A percentile compares a stretch with the other conserved stretches of the same genome.
These are phyloP conservation scores for Xanthostigma xanthostigma DNA, from an alignment of 2,888 invertebrate genomes.

Conservation along the genomic window DNA sequence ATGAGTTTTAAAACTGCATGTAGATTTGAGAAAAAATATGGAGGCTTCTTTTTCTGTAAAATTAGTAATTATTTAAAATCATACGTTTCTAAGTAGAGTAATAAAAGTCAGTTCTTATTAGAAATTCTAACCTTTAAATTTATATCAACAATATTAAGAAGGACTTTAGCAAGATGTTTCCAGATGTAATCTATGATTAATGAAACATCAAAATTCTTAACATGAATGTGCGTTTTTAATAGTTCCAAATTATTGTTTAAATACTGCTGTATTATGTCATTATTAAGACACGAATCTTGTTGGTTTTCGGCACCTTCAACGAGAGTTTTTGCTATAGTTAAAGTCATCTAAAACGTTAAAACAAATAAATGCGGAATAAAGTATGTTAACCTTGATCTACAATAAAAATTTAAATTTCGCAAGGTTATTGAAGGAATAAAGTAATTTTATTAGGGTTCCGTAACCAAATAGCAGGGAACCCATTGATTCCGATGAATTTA, in stretches of 20 bases:
- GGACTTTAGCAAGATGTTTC: conserved; percentile 66
- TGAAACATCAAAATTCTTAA: conserved; percentile 78
- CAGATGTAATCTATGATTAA: conserved; percentile 61
- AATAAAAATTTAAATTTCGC: too few relatives aligned
- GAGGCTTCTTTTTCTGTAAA: conserved; percentile 70
- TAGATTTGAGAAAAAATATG: conserved; percentile 83
- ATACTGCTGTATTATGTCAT: conserved; percentile 82
- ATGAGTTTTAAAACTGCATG: conserved; percentile 74
- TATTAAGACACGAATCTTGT: conserved; percentile 62
- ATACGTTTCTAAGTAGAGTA: too few relatives aligned
- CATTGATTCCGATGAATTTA: too few relatives aligned
- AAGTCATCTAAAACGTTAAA: conserved; percentile 47
- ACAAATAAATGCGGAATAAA: not conserved
- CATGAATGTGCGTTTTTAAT: conserved; percentile 70
- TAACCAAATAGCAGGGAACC: too few relatives aligned
- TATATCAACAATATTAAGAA: conserved; percentile 59
- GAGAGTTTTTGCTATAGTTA: conserved; percentile 58
- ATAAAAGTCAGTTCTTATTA: too few relatives aligned
- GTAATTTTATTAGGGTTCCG: too few relatives aligned
- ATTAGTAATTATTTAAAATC: conserved; percentile 5
- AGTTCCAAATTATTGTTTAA: conserved; percentile 78
- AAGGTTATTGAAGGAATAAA: too few relatives aligned
- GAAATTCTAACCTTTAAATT: conserved; percentile 50
- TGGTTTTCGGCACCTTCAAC: conserved; percentile 70
- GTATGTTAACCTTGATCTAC: too few relatives aligned